Conservation (phyloP, 2,888 invertebrate species). For the Caenorhabditis sulstoni region DNA sequence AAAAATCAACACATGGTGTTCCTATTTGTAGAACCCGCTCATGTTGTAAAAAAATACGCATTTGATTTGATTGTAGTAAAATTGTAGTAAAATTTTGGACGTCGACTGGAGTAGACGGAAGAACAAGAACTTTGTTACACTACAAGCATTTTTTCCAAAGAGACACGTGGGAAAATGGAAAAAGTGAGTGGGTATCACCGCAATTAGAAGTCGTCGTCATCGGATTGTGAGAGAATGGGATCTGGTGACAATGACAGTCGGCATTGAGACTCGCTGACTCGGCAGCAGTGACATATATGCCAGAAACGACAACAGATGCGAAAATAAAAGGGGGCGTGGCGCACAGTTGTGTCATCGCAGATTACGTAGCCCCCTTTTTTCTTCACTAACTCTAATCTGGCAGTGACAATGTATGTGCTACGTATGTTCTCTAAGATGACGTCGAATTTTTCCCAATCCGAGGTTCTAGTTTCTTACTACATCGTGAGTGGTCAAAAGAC, state of each 20-base stretch:
- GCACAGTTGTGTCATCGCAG: slow-evolving; percentile 45
- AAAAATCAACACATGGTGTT: not conserved
- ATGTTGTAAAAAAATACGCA: slow-evolving; percentile 1
- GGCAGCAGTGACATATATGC: too few species aligned
- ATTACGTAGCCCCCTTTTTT: slow-evolving; percentile 31
- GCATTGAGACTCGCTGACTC: not conserved
- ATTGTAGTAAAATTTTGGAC: not conserved
- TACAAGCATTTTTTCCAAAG: not conserved
- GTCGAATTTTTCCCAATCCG: slow-evolving; percentile 12
- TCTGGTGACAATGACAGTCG: not conserved
- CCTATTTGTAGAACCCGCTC: not conserved
- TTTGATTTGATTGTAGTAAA: slow-evolving; percentile 2
- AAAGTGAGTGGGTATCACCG: not conserved
- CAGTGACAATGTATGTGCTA: slow-evolving; percentile 41
- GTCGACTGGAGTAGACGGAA: not conserved
- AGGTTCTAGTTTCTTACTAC: slow-evolving; percentile 25
- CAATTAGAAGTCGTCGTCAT: not conserved
- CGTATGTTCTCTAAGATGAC: slow-evolving; percentile 41
- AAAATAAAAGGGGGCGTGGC: slow-evolving; percentile 22
- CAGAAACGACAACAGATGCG: not conserved
- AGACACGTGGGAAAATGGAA: slow-evolving; percentile 6
- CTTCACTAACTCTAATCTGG: slow-evolving; percentile 45
- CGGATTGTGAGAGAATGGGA: not conserved
- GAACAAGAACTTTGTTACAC: not conserved
- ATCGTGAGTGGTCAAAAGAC: slow-evolving; percentile 1